phyloP scores from a whole-genome alignment of 2,113 vertebrate species.

The Myotis davidii region DNA sequence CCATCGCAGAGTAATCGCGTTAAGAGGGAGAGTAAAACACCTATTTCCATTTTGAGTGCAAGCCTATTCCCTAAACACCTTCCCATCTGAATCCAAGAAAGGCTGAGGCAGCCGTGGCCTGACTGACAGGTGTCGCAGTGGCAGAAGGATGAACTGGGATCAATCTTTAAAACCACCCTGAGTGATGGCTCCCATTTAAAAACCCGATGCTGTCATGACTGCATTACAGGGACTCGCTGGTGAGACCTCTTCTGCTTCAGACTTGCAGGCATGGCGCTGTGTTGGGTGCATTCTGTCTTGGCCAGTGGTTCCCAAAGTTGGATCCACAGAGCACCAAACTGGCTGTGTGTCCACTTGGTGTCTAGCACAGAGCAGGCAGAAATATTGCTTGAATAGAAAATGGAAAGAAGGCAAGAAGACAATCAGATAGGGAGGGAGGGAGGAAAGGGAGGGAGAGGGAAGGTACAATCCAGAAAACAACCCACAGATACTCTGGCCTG shows the following conservation, averaged over 20 bases:
- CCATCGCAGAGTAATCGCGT: conserved; percentile 62
- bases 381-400: background rate
- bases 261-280: rapidly evolving
- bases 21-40: conserved; percentile 73
- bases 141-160: conserved; percentile 14
- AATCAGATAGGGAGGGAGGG: background rate
- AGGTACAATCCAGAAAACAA: background rate
- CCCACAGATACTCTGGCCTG: background rate
- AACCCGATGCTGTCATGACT: background rate
- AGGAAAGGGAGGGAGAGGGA: background rate
- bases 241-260: background rate
- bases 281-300: rapidly evolving
- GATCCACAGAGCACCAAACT: rapidly evolving
- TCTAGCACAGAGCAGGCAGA: background rate
- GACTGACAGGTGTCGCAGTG: conserved; percentile 59
- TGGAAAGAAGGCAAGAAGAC: rapidly evolving
- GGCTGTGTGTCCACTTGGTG: rapidly evolving
- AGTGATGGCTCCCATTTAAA: conserved; percentile 3
- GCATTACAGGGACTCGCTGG: background rate
- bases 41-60: conserved; percentile 79
- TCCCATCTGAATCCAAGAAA: conserved; percentile 66
- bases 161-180: conserved; percentile 25
- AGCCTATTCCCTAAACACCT: conserved; percentile 65
- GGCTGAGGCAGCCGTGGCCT: conserved; percentile 12
- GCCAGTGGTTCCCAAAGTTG: rapidly evolving